Evolutionary conservation across 2,113 vertebrate genomes (phyloP), one percentile per base, ranked within the genome.

Genomic region (Megaceryle maxima): DNA sequence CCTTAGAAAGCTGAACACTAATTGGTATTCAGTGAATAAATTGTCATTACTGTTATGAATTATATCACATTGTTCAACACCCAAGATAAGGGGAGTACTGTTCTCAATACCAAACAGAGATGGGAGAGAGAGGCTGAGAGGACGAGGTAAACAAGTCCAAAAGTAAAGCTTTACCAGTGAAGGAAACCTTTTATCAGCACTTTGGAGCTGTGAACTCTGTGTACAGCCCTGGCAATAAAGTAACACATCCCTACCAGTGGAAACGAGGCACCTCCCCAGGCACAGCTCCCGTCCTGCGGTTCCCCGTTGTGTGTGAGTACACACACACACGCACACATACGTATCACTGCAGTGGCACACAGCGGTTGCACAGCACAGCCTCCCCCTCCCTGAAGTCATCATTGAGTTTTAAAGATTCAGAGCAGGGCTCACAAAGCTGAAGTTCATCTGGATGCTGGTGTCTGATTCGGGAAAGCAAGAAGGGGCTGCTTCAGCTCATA

Each of bases 191-290:
- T 39, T 43, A 18, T 10, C 75, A 50, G 75, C 39, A 15, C 33
- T n/a, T 14, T 25, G 59, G 60, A 60, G 68, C 39, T 66, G 50
- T 8, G 48, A 7, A 9, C 50, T 17, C 77, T 11, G 41, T 64
- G 11, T 13, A 13, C 39, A 50, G 48, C 57, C 51, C 46, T 29
- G 56, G 33, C 55, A 14, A 1, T 0, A 21, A 57, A n/a, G 4
- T 0, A 35, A 4, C 3, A 1, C 9, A 3, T 25, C 9, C 4
- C 24, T 35, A 4, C 13, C 18, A 2, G 2, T 0, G 9, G 74
- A 20, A 82, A 51, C 4, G 9, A 69, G 41, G 7, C 55, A 6
- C 33, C 31, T 46, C 48, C 35, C 12, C 19, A 8, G 56, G 66
- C 60, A 19, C 16, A 4, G 1, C 56, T 43, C 26, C 77, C 6